Evolutionary conservation across 2,113 vertebrate species (phyloP).

Genomic region (Xiphophorus maculatus): DNA sequence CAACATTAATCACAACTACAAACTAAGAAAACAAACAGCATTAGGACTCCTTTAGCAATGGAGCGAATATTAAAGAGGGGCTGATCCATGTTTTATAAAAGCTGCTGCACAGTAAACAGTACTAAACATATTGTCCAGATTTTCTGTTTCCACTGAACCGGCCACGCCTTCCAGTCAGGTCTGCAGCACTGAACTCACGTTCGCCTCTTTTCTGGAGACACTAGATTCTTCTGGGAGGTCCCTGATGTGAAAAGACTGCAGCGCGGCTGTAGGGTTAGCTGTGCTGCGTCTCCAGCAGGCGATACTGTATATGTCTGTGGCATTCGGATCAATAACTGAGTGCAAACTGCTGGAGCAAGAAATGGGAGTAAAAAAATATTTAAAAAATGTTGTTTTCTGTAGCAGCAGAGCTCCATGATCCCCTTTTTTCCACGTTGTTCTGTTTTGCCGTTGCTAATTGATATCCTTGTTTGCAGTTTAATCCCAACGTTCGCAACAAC

Average conservation of each 20-base stretch:
- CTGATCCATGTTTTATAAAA: too few relatives aligned
- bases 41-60: neutral
- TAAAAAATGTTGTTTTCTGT: neutral
- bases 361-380: neutral
- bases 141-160: neutral
- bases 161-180: constrained; percentile 15
- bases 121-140: neutral
- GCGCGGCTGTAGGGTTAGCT: constrained; percentile 25
- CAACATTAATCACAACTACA: too few relatives aligned
- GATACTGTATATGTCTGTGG: constrained; percentile 60
- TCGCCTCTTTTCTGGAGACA: constrained; percentile 35
- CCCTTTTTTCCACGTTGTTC: neutral
- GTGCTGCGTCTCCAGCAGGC: constrained; percentile 53
- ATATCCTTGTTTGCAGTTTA: constrained; percentile 8
- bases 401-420: neutral
- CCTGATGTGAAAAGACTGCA: constrained; percentile 30
- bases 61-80: neutral
- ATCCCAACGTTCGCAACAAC: constrained; percentile 29
- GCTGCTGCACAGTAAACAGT: neutral
- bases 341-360: constrained; percentile 17
- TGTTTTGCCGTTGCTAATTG: constrained; percentile 8
- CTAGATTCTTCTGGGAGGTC: constrained; percentile 1
- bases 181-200: constrained; percentile 18
- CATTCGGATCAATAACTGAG: constrained; percentile 54
- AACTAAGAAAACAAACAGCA: too few relatives aligned